These are phyloP conservation scores for Lacerta bilineata DNA, from an alignment of 2,797 vertebrate genomes.

Conservation along the genomic window DNA sequence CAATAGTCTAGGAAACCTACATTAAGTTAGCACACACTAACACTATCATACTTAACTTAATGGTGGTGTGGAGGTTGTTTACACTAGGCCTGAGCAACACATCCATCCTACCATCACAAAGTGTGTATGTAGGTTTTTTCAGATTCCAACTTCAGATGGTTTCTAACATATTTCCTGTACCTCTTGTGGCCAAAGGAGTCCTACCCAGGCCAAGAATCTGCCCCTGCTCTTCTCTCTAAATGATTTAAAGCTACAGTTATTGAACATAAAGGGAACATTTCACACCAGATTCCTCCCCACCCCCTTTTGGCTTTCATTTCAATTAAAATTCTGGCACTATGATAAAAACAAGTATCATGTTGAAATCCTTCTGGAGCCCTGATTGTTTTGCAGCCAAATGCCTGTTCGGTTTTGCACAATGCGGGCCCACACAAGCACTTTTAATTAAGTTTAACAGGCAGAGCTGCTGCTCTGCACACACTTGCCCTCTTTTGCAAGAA, in stretches of 20 bases:
- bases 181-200: slow-evolving; percentile 22
- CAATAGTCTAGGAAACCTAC: background rate
- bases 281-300: background rate
- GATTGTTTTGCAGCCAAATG: slow-evolving; percentile 66
- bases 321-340: slow-evolving; percentile 42
- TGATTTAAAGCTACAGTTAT: slow-evolving; percentile 1
- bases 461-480: slow-evolving; percentile 27
- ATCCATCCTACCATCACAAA: slow-evolving; percentile 24
- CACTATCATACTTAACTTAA: background rate
- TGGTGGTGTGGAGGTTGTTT: background rate
- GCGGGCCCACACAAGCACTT: slow-evolving; percentile 43
- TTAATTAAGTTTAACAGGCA: slow-evolving; percentile 57
- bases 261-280: background rate
- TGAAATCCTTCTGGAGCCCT: slow-evolving; percentile 60
- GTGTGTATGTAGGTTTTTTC: background rate
- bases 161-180: background rate
- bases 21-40: background rate
- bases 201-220: background rate
- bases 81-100: background rate
- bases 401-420: slow-evolving; percentile 44
- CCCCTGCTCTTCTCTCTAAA: background rate
- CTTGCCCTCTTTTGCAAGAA: slow-evolving; percentile 53
- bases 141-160: slow-evolving; percentile 8
- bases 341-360: slow-evolving; percentile 46
- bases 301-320: slow-evolving; percentile 45